Conservation (phyloP, 2,888 invertebrate genomes). For the Chironomus tentans region DNA sequence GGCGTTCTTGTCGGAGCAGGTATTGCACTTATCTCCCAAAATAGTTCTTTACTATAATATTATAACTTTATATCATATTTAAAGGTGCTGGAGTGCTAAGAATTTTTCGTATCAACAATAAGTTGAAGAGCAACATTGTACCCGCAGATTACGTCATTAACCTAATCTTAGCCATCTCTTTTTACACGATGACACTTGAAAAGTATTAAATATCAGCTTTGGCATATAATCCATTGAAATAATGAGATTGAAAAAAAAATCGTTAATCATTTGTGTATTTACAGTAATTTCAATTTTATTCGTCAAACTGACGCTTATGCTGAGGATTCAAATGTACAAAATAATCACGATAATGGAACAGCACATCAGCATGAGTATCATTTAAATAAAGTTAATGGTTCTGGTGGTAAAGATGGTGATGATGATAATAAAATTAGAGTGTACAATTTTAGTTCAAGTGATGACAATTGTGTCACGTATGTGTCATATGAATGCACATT, state of each 20-base stretch:
- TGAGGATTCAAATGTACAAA: neutral
- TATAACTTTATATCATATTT: no score
- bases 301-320: neutral
- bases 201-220: neutral
- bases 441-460: neutral
- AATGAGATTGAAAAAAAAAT: neutral
- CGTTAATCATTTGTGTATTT: neutral
- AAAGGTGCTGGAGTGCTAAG: conserved; percentile 32
- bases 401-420: no score
- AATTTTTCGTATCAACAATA: conserved; percentile 28
- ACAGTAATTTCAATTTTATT: neutral
- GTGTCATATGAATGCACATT: neutral
- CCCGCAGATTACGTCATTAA: conserved; percentile 34
- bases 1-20: conserved; percentile 29
- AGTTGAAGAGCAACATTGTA: conserved; percentile 29
- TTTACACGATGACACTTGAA: conserved; percentile 29
- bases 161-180: conserved; percentile 32
- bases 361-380: neutral
- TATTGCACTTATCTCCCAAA: no score
- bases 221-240: neutral
- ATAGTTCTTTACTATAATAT: no score
- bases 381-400: neutral
- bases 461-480: neutral
- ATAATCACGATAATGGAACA: neutral
- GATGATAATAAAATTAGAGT: neutral